Evolutionary conservation across 2,113 vertebrate species (phyloP).

Genomic region (Acanthisitta chloris): DNA sequence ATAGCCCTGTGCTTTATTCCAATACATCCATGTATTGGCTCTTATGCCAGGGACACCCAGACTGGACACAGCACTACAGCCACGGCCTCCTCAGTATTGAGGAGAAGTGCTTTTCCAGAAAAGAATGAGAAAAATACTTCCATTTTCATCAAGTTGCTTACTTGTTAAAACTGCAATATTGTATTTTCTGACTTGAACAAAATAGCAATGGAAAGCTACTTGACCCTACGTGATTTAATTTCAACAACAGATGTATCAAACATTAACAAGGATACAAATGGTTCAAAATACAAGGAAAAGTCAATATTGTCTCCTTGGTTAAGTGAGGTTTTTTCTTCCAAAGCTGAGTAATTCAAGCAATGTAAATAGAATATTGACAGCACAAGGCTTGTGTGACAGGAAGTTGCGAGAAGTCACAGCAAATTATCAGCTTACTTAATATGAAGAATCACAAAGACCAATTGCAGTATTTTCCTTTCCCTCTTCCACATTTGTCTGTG

Average conservation of each 20-base stretch:
- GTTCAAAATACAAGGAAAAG: not conserved
- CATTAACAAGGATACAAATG: not conserved
- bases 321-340: not conserved
- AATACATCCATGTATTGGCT: accelerated
- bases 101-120: not conserved
- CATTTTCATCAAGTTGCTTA: not conserved
- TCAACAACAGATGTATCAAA: not conserved
- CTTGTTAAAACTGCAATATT: not conserved
- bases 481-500: not conserved
- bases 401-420: not conserved
- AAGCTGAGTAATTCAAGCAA: not conserved
- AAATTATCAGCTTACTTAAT: not conserved
- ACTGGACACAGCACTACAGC: not conserved
- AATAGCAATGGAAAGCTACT: not conserved
- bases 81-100: not conserved
- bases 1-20: not conserved
- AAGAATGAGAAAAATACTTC: not conserved
- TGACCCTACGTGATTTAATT: not conserved
- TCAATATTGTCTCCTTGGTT: not conserved
- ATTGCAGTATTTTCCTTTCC: not conserved
- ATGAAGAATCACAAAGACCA: not conserved
- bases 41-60: not conserved
- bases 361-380: not conserved
- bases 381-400: not conserved
- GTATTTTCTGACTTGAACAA: not conserved